Evolutionary conservation across 2,113 vertebrate genomes (phyloP).

Genomic region (Cochlearius cochlearius): DNA sequence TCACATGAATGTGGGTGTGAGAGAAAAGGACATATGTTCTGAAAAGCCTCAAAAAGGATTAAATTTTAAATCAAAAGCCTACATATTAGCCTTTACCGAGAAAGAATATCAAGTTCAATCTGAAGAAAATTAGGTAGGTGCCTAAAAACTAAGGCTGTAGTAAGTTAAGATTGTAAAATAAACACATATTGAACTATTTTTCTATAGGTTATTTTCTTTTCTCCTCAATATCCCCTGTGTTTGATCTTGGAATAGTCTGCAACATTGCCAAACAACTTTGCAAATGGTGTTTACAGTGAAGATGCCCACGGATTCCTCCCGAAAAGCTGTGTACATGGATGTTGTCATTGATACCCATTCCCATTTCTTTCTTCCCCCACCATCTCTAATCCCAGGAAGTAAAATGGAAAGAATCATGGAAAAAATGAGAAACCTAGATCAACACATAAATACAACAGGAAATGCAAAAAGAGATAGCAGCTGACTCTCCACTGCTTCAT

Average conservation of each 20-base stretch:
- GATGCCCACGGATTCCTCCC: not conserved
- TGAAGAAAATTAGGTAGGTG: not conserved
- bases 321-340: not conserved
- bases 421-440: not conserved
- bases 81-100: not conserved
- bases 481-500: conserved; percentile 3
- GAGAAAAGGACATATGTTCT: not conserved
- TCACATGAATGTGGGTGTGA: conserved; percentile 11
- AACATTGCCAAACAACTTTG: not conserved
- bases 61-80: not conserved
- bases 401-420: not conserved
- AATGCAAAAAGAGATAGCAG: conserved; percentile 6
- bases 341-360: not conserved
- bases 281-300: not conserved
- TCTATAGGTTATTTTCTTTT: not conserved
- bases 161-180: not conserved
- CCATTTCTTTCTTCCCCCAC: not conserved
- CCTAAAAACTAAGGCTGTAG: not conserved
- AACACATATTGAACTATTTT: not conserved
- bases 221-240: not conserved
- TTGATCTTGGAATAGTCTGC: not conserved
- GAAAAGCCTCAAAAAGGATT: not conserved
- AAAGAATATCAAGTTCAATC: not conserved
- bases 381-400: not conserved
- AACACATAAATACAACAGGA: not conserved